Conservation (phyloP, 2,113 vertebrate genomes). For the Edolisoma coerulescens region DNA sequence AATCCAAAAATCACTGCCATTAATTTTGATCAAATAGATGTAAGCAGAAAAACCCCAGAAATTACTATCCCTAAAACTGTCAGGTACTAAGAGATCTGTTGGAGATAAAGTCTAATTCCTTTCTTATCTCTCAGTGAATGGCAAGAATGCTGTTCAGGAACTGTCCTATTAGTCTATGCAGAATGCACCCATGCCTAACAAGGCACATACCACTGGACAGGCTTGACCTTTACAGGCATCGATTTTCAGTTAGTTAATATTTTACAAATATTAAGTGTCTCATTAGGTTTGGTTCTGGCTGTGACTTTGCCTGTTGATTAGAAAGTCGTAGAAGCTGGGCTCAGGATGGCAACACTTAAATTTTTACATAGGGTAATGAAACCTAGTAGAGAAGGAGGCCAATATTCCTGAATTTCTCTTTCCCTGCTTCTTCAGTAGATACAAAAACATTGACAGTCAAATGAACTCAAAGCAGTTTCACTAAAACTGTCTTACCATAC, state of each 20-base stretch:
- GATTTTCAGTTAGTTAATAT: not conserved
- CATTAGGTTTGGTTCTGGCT: not conserved
- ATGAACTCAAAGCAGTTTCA: not conserved
- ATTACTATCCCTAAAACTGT: not conserved
- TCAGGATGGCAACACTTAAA: not conserved
- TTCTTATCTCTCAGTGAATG: not conserved
- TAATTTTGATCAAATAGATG: not conserved
- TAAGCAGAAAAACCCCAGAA: not conserved
- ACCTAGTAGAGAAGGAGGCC: not conserved
- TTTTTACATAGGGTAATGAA: not conserved
- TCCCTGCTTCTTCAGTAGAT: not conserved
- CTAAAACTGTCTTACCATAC: not conserved
- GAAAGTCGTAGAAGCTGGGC: not conserved
- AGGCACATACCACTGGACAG: not conserved
- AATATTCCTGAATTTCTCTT: not conserved
- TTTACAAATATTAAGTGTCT: not conserved
- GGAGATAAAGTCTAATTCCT: not conserved
- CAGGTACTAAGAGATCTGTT: not conserved
- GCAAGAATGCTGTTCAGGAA: not conserved
- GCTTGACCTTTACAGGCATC: not conserved
- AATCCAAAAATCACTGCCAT: not conserved
- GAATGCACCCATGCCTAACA: not conserved
- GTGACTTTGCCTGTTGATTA: not conserved
- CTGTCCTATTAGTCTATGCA: not conserved
- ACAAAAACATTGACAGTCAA: not conserved